Evolutionary conservation across 1,140 invertebrate species (phyloP).

Genomic region (Stegodyphus dumicola): DNA sequence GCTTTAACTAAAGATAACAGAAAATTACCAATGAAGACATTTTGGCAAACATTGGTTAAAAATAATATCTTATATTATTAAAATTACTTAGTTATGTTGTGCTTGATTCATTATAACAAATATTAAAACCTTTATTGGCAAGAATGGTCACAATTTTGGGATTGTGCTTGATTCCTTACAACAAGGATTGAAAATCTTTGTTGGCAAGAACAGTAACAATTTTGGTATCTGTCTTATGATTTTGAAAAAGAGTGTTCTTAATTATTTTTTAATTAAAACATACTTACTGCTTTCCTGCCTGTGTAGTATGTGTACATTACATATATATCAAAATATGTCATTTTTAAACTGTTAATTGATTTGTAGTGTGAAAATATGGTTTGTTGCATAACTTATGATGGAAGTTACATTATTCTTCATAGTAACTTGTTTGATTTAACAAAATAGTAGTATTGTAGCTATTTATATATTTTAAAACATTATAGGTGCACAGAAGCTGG

Average conservation of each 20-base stretch:
- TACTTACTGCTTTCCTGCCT: not conserved
- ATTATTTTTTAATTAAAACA: not conserved
- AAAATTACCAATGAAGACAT: no score
- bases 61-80: no score
- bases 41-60: no score
- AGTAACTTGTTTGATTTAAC: not conserved
- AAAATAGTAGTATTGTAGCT: not conserved
- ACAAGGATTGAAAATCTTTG: not conserved
- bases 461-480: not conserved
- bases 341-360: not conserved
- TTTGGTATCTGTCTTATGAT: not conserved
- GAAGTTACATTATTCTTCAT: not conserved
- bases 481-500: slow-evolving; percentile 26
- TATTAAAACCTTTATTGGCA: no score
- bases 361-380: not conserved
- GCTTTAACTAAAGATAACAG: no score
- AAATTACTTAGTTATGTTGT: no score
- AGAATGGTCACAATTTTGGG: no score
- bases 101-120: no score
- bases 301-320: not conserved
- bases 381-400: not conserved
- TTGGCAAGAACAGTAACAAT: not conserved
- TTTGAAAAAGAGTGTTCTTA: not conserved
- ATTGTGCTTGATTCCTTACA: not conserved
- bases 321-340: not conserved